Evolutionary conservation across 1,140 invertebrate genomes (phyloP).

Genomic region (Acromyrmex heyeri): DNA sequence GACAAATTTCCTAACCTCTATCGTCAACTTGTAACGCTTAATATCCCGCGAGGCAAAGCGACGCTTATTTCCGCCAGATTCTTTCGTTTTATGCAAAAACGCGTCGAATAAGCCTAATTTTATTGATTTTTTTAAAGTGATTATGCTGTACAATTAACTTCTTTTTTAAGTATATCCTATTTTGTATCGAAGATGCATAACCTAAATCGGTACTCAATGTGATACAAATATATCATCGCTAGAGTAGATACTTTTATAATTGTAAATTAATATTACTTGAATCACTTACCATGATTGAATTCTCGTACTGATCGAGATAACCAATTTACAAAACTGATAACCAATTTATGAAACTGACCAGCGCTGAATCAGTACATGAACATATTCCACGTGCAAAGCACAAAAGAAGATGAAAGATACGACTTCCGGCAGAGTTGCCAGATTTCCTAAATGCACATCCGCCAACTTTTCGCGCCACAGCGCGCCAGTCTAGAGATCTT

Average conservation of each 20-base stretch:
- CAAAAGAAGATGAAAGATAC: slow-evolving; percentile 47
- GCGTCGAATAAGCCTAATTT: too few species aligned
- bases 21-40: too few species aligned
- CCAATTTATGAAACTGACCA: slow-evolving; percentile 80
- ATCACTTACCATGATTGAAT: slow-evolving; percentile 67
- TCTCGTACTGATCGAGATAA: slow-evolving; percentile 79
- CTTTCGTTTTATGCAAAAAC: too few species aligned
- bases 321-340: slow-evolving; percentile 76
- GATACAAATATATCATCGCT: background rate
- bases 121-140: too few species aligned
- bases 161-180: background rate
- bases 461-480: too few species aligned
- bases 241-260: background rate
- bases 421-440: slow-evolving; percentile 38
- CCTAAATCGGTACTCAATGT: slow-evolving; percentile 23
- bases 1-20: too few species aligned
- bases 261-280: background rate
- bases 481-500: too few species aligned
- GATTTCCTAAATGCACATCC: too few species aligned
- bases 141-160: too few species aligned
- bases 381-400: slow-evolving; percentile 65
- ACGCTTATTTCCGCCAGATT: too few species aligned
- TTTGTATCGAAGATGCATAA: slow-evolving; percentile 23
- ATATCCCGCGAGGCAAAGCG: too few species aligned
- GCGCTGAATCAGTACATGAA: slow-evolving; percentile 80